Percentiles rank a stretch among this genome's conserved stretches.
Evolutionary conservation across 2,888 invertebrate genomes (phyloP).

Genomic region (Ligdia adustata): DNA sequence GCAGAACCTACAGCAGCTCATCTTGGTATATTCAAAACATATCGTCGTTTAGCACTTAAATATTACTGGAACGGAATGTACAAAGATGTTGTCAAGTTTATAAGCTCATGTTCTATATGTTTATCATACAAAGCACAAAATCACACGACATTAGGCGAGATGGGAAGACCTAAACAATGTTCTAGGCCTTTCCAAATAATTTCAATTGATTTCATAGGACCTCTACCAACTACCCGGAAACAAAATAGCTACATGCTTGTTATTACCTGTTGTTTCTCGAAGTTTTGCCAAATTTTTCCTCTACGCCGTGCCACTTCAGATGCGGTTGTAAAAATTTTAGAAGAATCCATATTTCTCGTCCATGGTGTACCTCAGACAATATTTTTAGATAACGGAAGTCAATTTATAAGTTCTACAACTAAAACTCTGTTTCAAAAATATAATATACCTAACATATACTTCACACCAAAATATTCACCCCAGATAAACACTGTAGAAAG

Average conservation of each 20-base stretch:
- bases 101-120: not conserved
- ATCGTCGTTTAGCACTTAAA: not conserved
- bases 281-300: constrained; percentile 35
- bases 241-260: constrained; percentile 30
- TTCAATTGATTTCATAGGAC: constrained; percentile 37
- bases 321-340: constrained; percentile 17
- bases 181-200: constrained; percentile 36
- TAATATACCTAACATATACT: constrained; percentile 35
- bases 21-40: constrained; percentile 1
- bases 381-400: constrained; percentile 38
- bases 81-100: not conserved
- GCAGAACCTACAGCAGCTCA: constrained; percentile 5
- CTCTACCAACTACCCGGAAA: constrained; percentile 28
- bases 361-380: constrained; percentile 42
- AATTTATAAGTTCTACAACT: constrained; percentile 29
- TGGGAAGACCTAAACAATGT: too few relatives aligned
- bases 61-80: constrained; percentile 6
- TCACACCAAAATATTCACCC: constrained; percentile 21
- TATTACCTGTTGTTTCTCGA: constrained; percentile 34
- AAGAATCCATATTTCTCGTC: constrained; percentile 37
- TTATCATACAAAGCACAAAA: constrained; percentile 5
- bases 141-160: constrained; percentile 29
- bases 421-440: constrained; percentile 32
- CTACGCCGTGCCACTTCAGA: constrained; percentile 28
- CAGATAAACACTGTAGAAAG: constrained; percentile 30